Base-by-base conservation (phyloP, 2,113 vertebrate species). In the Zonotrichia leucophrys region DNA sequence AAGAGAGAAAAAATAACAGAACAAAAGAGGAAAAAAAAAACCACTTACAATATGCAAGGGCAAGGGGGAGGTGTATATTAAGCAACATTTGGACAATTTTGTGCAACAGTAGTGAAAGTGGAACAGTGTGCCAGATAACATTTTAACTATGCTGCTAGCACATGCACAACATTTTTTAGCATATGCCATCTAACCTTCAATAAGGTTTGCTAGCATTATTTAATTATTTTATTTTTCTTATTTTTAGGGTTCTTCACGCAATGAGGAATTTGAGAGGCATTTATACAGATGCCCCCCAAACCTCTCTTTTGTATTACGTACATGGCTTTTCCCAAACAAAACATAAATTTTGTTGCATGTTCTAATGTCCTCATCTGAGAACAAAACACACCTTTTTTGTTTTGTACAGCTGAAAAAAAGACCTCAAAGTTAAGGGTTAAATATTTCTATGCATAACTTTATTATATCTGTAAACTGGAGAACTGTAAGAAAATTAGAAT, bases 11-110 rank as follows among this genome's bases (percentile, higher is more conserved):
- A 59, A 53, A 41, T 21, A 18, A 2, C 3, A 72, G 24, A 83
- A 89, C 21, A 59, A 19, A 49, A 55, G 9, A 74, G 15, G 12
- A 69, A n/a, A 76, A 31, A 68, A 46, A 68, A n/a, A n/a, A n/a
- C n/a, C n/a, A n/a, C n/a, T n/a, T n/a, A n/a, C n/a, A n/a, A 18
- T 16, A 22, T 16, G n/a, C 1, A 3, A 18, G 20, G 47, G 14
- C 1, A 1, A 15, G 19, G 6, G 3, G 18, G 13, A 7, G 19
- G 24, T 27, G 8, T 13, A 10, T 23, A 14, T 86, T 83, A 86
- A 70, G 84, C 62, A 87, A 44, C 41, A 55, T 82, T 81, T 82
- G 53, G 56, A 79, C 56, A 46, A 79, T 37, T 72, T 69, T 44
- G 73, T 14, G 31, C 39, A 90, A 67, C 47, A 60, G 15, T 44